Evolutionary conservation across 2,797 vertebrate species (phyloP).

Genomic region (Enteromius viviparus): DNA sequence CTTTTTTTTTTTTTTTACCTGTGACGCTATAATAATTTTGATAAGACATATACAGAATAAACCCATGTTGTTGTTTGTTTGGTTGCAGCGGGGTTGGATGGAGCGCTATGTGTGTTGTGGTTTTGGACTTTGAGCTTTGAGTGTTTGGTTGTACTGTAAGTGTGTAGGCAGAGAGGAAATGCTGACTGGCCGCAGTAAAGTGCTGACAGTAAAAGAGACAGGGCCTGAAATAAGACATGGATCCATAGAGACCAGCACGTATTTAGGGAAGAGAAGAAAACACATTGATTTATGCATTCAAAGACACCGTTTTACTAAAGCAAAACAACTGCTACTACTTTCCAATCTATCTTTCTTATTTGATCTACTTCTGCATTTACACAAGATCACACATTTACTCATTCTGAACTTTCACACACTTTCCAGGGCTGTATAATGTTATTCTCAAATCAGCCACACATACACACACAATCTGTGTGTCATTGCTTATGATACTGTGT

Average conservation of each 20-base stretch:
- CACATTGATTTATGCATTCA: conserved; percentile 13
- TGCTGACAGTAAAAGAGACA: conserved; percentile 56
- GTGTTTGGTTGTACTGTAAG: conserved; percentile 50
- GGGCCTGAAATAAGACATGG: conserved; percentile 53
- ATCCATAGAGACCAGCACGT: conserved; percentile 38
- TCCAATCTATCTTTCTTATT: background rate
- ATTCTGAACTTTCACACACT: conserved; percentile 21
- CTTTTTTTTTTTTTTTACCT: conserved; percentile 17
- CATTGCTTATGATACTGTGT: background rate
- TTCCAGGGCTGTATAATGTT: background rate
- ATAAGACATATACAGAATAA: background rate
- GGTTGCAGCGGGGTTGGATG: conserved; percentile 19
- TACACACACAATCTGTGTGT: background rate
- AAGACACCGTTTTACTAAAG: conserved; percentile 5
- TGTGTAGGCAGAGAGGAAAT: conserved; percentile 51
- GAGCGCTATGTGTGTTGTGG: conserved; percentile 23
- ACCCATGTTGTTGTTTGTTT: conserved; percentile 5
- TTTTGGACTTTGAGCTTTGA: conserved; percentile 33
- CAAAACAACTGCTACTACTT: background rate
- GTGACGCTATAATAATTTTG: conserved; percentile 6
- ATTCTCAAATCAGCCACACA: background rate
- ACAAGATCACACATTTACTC: background rate
- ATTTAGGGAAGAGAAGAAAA: conserved; percentile 32
- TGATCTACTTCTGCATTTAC: background rate
- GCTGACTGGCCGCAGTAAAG: conserved; percentile 59